These are phyloP conservation scores for Anguilla marmorata DNA, from an alignment of 2,797 vertebrate species.

Conservation along the genomic window DNA sequence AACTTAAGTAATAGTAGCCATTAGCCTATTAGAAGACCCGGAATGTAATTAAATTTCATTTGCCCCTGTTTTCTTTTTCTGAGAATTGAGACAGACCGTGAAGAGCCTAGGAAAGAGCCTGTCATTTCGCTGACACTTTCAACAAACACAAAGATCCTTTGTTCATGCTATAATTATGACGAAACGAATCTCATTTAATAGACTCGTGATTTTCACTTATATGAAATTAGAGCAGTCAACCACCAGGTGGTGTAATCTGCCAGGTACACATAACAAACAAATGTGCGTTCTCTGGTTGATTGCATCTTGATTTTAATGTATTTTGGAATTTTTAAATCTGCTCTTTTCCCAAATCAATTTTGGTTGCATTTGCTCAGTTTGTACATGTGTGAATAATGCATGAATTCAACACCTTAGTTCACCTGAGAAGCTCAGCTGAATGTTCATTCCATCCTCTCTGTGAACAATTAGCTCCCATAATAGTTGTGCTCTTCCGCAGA, in stretches of 20 bases:
- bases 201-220: background rate
- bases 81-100: background rate
- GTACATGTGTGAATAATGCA: background rate
- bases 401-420: background rate
- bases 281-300: no score
- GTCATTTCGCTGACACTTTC: background rate
- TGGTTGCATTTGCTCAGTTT: background rate
- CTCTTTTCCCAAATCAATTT: background rate
- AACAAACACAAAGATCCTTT: background rate
- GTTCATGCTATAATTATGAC: background rate
- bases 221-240: constrained; percentile 25
- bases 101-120: background rate
- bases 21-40: background rate
- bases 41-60: background rate
- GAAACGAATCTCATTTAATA: background rate
- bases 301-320: no score
- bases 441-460: background rate
- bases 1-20: background rate
- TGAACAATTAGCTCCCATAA: background rate
- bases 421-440: background rate
- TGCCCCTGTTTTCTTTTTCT: background rate
- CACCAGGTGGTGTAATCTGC: constrained; percentile 43
- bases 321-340: no score
- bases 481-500: background rate
- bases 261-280: background rate